These are phyloP conservation scores for Drosophila littoralis DNA, from an alignment of 1,140 invertebrate genomes.

Conservation along the genomic window DNA sequence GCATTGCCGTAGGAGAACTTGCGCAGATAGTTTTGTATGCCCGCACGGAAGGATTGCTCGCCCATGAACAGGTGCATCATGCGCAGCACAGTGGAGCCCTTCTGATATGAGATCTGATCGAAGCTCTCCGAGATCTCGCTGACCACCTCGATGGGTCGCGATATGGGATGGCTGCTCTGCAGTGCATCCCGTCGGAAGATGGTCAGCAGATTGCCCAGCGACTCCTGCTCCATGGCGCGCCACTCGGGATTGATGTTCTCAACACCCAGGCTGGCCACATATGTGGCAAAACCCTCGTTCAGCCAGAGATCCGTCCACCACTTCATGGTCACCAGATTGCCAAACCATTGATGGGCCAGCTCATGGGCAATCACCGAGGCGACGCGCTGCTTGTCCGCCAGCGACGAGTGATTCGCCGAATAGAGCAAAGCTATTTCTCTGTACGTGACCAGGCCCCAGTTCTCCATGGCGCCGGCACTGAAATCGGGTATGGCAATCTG, in stretches of 20 bases:
- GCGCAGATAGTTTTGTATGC: slow-evolving; percentile 88
- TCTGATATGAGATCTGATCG: slow-evolving; percentile 94
- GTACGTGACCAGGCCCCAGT: slow-evolving; percentile 88
- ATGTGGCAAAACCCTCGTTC: slow-evolving; percentile 94
- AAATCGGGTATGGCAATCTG: slow-evolving; percentile 94
- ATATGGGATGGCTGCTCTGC: slow-evolving; percentile 87
- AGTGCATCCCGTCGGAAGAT: slow-evolving; percentile 86
- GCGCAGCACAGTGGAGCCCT: slow-evolving; percentile 92
- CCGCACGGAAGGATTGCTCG: slow-evolving; percentile 89
- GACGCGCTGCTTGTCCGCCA: slow-evolving; percentile 87
- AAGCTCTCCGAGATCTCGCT: slow-evolving; percentile 95
- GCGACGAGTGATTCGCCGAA: slow-evolving; percentile 86
- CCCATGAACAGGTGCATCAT: slow-evolving; percentile 96
- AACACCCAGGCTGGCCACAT: slow-evolving; percentile 87
- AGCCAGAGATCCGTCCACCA: slow-evolving; percentile 95
- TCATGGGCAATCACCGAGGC: slow-evolving; percentile 91
- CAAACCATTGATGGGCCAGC: slow-evolving; percentile 92
- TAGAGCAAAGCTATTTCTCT: slow-evolving; percentile 79
- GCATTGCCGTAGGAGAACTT: slow-evolving; percentile 89
- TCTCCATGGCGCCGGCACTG: slow-evolving; percentile 90
- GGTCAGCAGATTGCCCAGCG: slow-evolving; percentile 85
- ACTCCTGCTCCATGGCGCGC: slow-evolving; percentile 88
- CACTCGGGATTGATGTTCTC: slow-evolving; percentile 87
- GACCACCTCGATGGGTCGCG: slow-evolving; percentile 87
- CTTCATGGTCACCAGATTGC: slow-evolving; percentile 90